Evolutionary conservation across 2,113 vertebrate species (phyloP), one percentile per base, ranked within the genome.

Genomic region (Chrysemys picta): DNA sequence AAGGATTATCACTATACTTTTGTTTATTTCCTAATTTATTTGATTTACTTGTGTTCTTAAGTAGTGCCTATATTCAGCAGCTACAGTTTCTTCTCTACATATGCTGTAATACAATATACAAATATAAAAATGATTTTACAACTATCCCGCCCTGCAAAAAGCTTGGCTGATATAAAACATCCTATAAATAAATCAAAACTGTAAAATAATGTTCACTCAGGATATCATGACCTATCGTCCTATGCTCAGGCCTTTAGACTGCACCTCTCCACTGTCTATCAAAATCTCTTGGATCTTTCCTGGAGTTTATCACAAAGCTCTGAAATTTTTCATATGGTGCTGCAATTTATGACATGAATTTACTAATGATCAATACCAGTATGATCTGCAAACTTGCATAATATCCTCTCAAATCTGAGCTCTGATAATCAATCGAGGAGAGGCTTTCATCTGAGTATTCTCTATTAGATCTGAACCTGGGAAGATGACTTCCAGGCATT

Each of bases 21-120:
- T 75, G 16, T 81, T 95, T 96, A 1, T 27, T 87, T 85, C 53
- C 96, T 91, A 83, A 35, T 86, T 89, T 88, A 82, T 84, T 93
- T 95, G 57, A 78, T 45, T 72, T 47, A 78, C 45, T 47, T 47
- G 42, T 78, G 25, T 24, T 45, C 42, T 47, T 78, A 78, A 45
- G 25, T 25, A 47, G 42, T 47, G 42, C 24, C 38, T 42, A 45
- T 29, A 47, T 84, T 49, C 76, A 95, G 24, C 27, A 91, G 50
- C 49, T 57, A 14, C 87, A 86, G 7, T 75, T 95, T 29, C 84
- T 93, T 86, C 14, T 82, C 5, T 62, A 17, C 12, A 88, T 89
- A 80, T 0, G 79, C 65, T 72, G 19, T 38, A 8, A 56, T 3
- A 50, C 5, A n/a, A 21, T 80, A 82, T 14, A 13, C 4, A 90